These are phyloP conservation scores for Mimachlamys varia DNA, from an alignment of 2,888 invertebrate species.

Conservation along the genomic window DNA sequence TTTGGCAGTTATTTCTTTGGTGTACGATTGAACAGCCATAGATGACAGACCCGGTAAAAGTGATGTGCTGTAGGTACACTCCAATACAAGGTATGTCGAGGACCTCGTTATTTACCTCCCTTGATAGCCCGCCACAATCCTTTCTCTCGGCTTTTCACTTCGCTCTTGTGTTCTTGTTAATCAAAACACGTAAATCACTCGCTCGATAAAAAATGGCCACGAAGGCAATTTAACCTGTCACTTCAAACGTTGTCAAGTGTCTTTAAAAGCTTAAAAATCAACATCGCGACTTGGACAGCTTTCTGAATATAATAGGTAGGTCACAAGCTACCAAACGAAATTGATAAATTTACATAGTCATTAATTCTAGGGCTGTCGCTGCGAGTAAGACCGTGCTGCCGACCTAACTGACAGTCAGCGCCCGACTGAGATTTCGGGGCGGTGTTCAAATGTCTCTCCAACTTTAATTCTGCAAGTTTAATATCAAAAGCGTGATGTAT, in stretches of 20 bases:
- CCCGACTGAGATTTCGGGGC: conserved; percentile 12
- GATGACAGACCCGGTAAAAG: background rate
- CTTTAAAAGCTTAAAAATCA: conserved; percentile 44
- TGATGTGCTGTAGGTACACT: background rate
- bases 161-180: conserved; percentile 36
- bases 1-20: conserved; percentile 26
- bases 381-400: background rate
- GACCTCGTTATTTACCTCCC: background rate
- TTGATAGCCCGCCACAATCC: background rate
- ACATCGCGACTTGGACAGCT: conserved; percentile 18
- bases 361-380: conserved; percentile 7
- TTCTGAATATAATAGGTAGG: conserved; percentile 27
- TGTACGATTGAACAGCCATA: background rate
- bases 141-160: conserved; percentile 33
- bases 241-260: conserved; percentile 50
- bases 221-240: conserved; percentile 47
- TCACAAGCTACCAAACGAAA: conserved; percentile 34
- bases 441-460: conserved; percentile 19
- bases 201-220: conserved; percentile 20
- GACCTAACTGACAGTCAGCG: background rate
- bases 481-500: conserved; percentile 28
- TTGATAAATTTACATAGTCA: conserved; percentile 31
- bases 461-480: conserved; percentile 31
- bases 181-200: conserved; percentile 23
- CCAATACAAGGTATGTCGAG: background rate